Base-by-base conservation (phyloP, 2,888 invertebrate genomes). In the Sinodicranocentrus sp. region DNA sequence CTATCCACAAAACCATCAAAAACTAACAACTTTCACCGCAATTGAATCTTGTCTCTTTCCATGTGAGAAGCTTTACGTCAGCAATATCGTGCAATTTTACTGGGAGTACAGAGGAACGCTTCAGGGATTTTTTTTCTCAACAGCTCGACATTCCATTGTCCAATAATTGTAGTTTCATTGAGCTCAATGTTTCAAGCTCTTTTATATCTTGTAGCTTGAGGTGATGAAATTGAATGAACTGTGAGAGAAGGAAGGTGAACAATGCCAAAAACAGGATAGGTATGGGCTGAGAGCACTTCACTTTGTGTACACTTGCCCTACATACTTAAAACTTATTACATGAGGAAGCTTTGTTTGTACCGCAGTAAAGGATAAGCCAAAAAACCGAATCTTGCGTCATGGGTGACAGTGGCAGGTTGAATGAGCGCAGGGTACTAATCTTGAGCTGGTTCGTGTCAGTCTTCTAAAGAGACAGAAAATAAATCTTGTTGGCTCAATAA, bases 1-100 rank as follows among this genome's bases (percentile, higher is more conserved):
- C 52, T 52, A 72, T 72, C 72, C 79, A 79, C 76, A 79, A 19
- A 65, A 71, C 65, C 79, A 72, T 79, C 33, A 72, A 72, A 63
- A 79, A 79, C 79, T 71, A 78, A 72, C 71, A 72, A 72, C 79
- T 79, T 71, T 79, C 72, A 57, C 79, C 61, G 28, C 79, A 79
- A 79, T 79, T 79, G 63, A 79, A 71, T 79, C 71, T 79, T 78
- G 28, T 86, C 65, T 48, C 48, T 15, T n/a, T 25, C 15, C 25
- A 25, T 25, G 57, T 25, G 25, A 57, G 25, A 57, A 57, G 25
- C 57, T 2, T 25, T 8, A 25, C 57, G 25, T 57, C 25, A 57
- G 57, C 57, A 57, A n/a, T 48, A 48, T 48, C 48, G 13, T 23
- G 3, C 19, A 25, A n/a, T n/a, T 23, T 19, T n/a, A 52, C 19